phyloP scores from a whole-genome alignment of 2,113 vertebrate genomes.

The Cardinalis cardinalis region DNA sequence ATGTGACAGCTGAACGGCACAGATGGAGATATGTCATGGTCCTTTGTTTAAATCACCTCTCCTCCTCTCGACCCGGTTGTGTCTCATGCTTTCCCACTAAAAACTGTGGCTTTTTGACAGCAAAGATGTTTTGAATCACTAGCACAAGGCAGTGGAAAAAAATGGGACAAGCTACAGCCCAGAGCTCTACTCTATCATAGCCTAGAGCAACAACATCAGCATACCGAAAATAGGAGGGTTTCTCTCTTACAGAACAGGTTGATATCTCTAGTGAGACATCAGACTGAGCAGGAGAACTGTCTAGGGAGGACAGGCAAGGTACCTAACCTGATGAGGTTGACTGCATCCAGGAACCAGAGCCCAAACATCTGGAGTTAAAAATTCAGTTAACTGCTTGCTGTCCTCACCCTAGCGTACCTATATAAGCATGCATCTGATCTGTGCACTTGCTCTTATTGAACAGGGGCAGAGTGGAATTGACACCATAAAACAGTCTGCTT shows the following conservation, averaged over 20 bases:
- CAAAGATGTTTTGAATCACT: constrained; percentile 1
- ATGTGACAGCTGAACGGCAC: constrained; percentile 10
- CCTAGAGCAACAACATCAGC: constrained; percentile 21
- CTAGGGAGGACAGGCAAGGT: not conserved
- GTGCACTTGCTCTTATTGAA: not conserved
- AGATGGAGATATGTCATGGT: constrained; percentile 23
- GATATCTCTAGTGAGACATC: not conserved
- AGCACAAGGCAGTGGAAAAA: not conserved
- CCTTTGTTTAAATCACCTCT: constrained; percentile 16
- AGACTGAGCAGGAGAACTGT: not conserved
- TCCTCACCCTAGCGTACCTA: not conserved
- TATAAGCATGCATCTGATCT: not conserved
- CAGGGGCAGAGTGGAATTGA: not conserved
- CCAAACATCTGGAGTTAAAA: not conserved
- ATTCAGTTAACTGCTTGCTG: not conserved
- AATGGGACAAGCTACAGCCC: not conserved
- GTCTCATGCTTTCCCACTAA: not conserved
- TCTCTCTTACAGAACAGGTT: not conserved
- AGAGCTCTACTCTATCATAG: not conserved
- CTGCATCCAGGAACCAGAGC: not conserved
- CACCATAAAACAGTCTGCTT: not conserved
- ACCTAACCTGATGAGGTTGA: not conserved
- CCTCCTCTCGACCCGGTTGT: not conserved
- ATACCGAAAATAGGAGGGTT: not conserved
- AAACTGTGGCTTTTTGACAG: constrained; percentile 9